Conservation (phyloP, 2,888 invertebrate species). For the Xanthostigma xanthostigma region DNA sequence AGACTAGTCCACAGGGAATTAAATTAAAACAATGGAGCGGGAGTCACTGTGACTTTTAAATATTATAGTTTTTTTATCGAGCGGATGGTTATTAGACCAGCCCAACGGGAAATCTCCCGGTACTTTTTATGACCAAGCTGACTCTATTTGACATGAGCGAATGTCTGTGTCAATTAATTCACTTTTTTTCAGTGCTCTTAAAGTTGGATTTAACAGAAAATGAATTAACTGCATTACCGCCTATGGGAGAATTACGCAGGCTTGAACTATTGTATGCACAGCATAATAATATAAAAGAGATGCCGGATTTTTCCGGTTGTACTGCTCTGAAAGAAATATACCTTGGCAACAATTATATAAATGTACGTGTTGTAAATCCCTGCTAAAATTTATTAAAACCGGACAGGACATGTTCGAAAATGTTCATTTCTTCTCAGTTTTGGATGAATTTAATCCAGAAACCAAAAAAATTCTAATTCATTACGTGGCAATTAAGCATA, state of each 20-base stretch:
- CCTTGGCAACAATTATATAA: slow-evolving; percentile 68
- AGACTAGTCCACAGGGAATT: no score
- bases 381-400: neutral
- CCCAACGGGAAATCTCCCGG: no score
- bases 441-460: no score
- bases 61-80: no score
- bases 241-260: slow-evolving; percentile 55
- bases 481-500: no score
- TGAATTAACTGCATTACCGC: slow-evolving; percentile 45
- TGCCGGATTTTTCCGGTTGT: slow-evolving; percentile 69
- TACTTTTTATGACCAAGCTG: no score
- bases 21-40: no score
- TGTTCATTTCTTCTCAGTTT: no score
- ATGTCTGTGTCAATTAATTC: neutral
- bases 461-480: no score
- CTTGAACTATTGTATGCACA: slow-evolving; percentile 62
- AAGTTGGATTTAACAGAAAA: slow-evolving; percentile 64
- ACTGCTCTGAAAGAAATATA: slow-evolving; percentile 63
- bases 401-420: no score
- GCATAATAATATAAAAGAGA: slow-evolving; percentile 60
- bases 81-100: no score
- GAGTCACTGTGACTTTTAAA: no score
- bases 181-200: slow-evolving; percentile 39
- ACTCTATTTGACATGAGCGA: neutral
- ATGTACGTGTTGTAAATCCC: slow-evolving; percentile 30